Evolutionary conservation across 35 echinoderm and acorn worm species (phyloP).

Genomic region (Lytechinus pictus): DNA sequence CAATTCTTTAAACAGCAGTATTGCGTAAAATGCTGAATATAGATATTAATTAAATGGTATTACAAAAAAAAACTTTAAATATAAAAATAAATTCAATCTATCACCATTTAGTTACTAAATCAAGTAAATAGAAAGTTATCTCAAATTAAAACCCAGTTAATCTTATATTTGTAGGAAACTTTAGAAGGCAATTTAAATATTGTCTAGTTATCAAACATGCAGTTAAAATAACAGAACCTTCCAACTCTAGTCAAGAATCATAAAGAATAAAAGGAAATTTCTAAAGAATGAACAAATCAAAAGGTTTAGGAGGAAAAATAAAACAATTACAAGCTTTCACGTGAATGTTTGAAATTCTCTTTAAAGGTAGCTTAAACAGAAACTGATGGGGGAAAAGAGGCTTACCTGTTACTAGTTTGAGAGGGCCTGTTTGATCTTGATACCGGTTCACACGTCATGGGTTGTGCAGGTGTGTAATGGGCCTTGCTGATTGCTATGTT

Average conservation of each 20-base stretch:
- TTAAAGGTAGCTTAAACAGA: neutral
- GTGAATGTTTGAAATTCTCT: neutral
- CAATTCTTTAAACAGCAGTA: too few species aligned
- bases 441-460: slow-evolving; percentile 99
- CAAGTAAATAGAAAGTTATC: neutral
- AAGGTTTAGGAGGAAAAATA: neutral
- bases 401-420: slow-evolving; percentile 64
- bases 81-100: neutral
- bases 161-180: neutral
- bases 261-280: neutral
- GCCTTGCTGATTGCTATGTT: slow-evolving; percentile 92
- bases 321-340: neutral
- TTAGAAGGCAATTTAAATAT: neutral
- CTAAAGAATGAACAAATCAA: neutral
- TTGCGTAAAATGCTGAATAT: too few species aligned
- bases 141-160: neutral
- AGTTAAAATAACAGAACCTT: neutral
- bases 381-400: neutral
- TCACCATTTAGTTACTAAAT: neutral
- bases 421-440: slow-evolving; percentile 70
- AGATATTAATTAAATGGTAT: too few species aligned
- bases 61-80: neutral
- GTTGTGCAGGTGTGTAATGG: slow-evolving; percentile 86
- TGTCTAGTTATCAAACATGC: neutral
- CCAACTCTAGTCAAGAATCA: neutral